phyloP scores from a whole-genome alignment of 2,113 vertebrate species.

The Urocolius indicus region DNA sequence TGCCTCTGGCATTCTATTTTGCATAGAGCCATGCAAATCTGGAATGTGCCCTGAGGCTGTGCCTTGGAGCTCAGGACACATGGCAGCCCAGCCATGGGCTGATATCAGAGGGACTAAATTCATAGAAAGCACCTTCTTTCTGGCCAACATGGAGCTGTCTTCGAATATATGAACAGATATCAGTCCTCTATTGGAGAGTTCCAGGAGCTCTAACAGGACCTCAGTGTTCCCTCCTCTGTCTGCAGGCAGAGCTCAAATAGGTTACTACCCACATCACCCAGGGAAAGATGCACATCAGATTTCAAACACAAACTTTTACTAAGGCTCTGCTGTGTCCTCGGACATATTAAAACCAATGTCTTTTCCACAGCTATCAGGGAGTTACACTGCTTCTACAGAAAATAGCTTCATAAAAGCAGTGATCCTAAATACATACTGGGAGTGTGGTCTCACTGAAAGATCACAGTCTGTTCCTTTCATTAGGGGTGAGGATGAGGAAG shows the following conservation, averaged over 20 bases:
- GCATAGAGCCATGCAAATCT: neutral
- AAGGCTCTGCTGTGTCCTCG: neutral
- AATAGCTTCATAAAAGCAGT: neutral
- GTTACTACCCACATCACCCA: too few species aligned
- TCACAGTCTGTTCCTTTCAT: neutral
- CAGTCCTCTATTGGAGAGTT: neutral
- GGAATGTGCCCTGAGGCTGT: neutral
- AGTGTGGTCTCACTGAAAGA: neutral
- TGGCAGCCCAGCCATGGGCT: neutral
- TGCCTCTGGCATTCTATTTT: neutral
- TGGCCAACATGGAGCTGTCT: neutral
- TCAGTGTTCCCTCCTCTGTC: neutral
- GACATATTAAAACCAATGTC: neutral
- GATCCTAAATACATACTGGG: rapidly evolving
- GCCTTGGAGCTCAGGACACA: neutral
- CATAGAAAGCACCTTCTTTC: neutral
- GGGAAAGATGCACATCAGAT: neutral
- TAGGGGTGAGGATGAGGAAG: rapidly evolving
- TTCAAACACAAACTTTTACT: neutral
- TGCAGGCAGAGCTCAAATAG: neutral
- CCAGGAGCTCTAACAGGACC: rapidly evolving
- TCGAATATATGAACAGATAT: neutral
- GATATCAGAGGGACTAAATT: neutral
- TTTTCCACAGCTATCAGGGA: neutral
- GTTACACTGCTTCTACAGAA: neutral